Evolutionary conservation across 2,888 invertebrate species (phyloP), one percentile per base, ranked within the genome.

Genomic region (Abrostola triplasia): DNA sequence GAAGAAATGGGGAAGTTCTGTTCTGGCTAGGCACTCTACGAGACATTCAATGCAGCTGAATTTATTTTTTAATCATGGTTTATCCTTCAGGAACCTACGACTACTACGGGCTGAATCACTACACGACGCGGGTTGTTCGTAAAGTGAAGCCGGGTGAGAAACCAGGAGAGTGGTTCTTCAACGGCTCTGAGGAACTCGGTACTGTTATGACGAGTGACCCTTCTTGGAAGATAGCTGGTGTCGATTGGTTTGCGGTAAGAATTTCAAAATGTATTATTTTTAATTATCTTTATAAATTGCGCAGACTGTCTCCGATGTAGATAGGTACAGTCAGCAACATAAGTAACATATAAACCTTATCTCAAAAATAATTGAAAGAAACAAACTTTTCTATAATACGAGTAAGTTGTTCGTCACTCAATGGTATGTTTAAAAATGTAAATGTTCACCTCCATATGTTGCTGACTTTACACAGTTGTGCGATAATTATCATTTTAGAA

Each of bases 91-190:
- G 73, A n/a, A 90, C 95, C 0, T 90, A 87, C 12, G 95, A 96
- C 75, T 95, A 92, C 75, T 88, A 93, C 52, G 95, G 90, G 0
- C 60, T 95, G 13, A 95, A 96, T 76, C 90, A 93, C 73, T 96
- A 95, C 81, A 91, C 93, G 0, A 82, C 85, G 0, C 72, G 80
- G 0, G 5, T 79, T 2, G 79, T 86, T 0, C 73, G 82, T 0
- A 61, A 61, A 2, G 79, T 75, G 0, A 58, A 47, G 0, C 67
- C 64, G 0, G 77, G 73, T 0, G 82, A 86, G 41, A n/a, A n/a
- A 0, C 35, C 56, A 8, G 67, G 57, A 36, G 0, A 35, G 0
- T 84, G 79, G 61, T 86, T 87, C 4, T 82, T 90, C 0, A 70
- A 70, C 0, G 81, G 81, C 0, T 71, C 73, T 0, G 67, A 77